Base-by-base conservation (phyloP, 2,113 vertebrate species). In the Spilogale gracilis region DNA sequence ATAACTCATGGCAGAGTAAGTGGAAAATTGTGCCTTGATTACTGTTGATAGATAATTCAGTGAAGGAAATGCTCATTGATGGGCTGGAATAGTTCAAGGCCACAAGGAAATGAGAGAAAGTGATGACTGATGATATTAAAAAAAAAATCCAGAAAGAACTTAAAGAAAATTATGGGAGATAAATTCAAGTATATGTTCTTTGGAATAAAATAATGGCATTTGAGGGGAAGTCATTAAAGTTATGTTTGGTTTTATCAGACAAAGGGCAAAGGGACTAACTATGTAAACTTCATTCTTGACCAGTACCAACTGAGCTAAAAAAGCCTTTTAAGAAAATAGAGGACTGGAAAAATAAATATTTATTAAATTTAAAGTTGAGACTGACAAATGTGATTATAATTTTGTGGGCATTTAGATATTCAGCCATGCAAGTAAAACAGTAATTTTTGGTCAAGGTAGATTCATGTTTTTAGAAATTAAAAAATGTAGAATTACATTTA, bases 391-490 rank as follows among this genome's bases (percentile, higher is more conserved):
- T 83, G 54, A 63, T 73, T 71, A 6, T 71, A 90, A 96, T 43
- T 76, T 63, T 83, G 69, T 88, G 76, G 54, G 6, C 12, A 84
- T 56, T 89, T 56, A 79, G 52, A 58, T 52, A 90, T 71, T 60
- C 23, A 91, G 32, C 30, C 45, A 86, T 71, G 71, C 76, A 96
- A 88, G 27, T 63, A 73, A 92, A 96, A 92, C 69, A 60, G 52
- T 52, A 85, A 95, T 71, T 61, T 87, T 10, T 8, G 21, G 10
- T 94, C 73, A 93, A 63, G 32, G 0, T 81, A 87, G 14, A 92
- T 92, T 89, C 87, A 88, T 79, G 17, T 20, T 91, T 83, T 97
- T 92, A 56, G 67, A 88, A 92, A 88, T 71, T 21, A 91, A 94
- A 48, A 65, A 91, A 52, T 54, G 45, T 1, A 30, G 21, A 43